A percentile compares a stretch with the other conserved stretches of the same genome.
Conservation (phyloP, 1,140 invertebrate species). For the Eulimnadia texana region DNA sequence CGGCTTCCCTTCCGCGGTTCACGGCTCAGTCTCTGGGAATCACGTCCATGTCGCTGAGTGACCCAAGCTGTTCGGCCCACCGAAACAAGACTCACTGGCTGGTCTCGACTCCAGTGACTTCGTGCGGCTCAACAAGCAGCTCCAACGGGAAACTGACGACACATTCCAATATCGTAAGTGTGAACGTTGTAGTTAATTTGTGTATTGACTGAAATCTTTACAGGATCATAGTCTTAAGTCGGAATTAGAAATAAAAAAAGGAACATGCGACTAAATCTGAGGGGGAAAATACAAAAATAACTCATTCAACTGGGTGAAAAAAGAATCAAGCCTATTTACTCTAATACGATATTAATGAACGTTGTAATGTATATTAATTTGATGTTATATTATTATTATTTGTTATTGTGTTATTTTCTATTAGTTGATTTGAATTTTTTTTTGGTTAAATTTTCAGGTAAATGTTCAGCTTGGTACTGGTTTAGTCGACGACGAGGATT, state of each 20-base stretch:
- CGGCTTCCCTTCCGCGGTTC: slow-evolving; percentile 3
- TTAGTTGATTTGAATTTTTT: background rate
- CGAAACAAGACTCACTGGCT: slow-evolving; percentile 17
- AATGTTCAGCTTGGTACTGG: slow-evolving; percentile 9
- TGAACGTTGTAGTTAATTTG: too few species aligned
- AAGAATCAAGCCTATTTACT: too few species aligned
- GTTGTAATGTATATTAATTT: too few species aligned
- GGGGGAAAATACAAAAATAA: too few species aligned
- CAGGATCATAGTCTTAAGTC: too few species aligned
- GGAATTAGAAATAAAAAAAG: too few species aligned
- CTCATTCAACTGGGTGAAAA: too few species aligned
- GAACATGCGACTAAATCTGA: too few species aligned
- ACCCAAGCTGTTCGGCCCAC: slow-evolving; percentile 9
- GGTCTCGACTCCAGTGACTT: slow-evolving; percentile 15
- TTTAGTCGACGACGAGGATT: slow-evolving; percentile 23
- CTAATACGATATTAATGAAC: too few species aligned
- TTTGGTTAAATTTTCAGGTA: slow-evolving; percentile 2
- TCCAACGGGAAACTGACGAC: slow-evolving; percentile 17
- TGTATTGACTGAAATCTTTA: too few species aligned
- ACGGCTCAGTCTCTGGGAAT: slow-evolving; percentile 15
- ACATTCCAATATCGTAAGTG: slow-evolving; percentile 18
- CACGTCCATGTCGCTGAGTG: slow-evolving; percentile 9
- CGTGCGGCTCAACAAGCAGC: slow-evolving; percentile 14
- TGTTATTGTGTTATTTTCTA: background rate
- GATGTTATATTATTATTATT: background rate